phyloP scores from a whole-genome alignment of 2,113 vertebrate species.

The Dasypus novemcinctus region DNA sequence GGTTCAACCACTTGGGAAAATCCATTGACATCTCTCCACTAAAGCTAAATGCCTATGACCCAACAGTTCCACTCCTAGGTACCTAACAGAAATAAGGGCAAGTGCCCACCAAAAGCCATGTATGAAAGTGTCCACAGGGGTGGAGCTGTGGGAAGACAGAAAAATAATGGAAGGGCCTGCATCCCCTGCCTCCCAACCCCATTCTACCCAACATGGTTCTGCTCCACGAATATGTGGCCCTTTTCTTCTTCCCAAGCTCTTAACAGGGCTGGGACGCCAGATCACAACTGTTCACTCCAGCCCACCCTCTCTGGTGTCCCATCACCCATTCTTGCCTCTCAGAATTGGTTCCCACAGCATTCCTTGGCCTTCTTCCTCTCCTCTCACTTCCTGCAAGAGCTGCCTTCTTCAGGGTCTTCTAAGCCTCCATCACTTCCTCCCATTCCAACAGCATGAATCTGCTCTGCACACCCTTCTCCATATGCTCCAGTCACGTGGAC shows the following conservation, averaged over 20 bases:
- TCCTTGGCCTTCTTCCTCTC: background rate
- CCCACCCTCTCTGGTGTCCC: background rate
- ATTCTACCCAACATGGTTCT: too few relatives aligned
- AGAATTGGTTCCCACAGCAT: too few relatives aligned
- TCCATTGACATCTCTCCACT: background rate
- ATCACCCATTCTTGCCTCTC: background rate
- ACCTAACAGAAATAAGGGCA: background rate
- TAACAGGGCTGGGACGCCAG: background rate
- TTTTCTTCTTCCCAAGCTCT: background rate
- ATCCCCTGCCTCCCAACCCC: background rate
- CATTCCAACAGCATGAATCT: background rate
- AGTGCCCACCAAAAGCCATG: background rate
- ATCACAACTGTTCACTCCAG: background rate
- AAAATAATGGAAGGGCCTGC: background rate
- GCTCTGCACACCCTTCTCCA: background rate
- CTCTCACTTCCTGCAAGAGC: background rate
- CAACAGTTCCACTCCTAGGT: too few relatives aligned
- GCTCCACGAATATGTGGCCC: background rate
- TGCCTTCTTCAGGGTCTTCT: constrained; percentile 9
- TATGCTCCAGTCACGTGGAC: background rate
- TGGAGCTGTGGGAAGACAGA: constrained; percentile 84
- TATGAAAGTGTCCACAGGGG: constrained; percentile 79
- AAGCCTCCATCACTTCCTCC: background rate
- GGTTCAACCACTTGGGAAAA: background rate
- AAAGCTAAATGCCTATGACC: background rate